phyloP scores from a whole-genome alignment of 2,113 vertebrate species.

The Oceanites oceanicus region DNA sequence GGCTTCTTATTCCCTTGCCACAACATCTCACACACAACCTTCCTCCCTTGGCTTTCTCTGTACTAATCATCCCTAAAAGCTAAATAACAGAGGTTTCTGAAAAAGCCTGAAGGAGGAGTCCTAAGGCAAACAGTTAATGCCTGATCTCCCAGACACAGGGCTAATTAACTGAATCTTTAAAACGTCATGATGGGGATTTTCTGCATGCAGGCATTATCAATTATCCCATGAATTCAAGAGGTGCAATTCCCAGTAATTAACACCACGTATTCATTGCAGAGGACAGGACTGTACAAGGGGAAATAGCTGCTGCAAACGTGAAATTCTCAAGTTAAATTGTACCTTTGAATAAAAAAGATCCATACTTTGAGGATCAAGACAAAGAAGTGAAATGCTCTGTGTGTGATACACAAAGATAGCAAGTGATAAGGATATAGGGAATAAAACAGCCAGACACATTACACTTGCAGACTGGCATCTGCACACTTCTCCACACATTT shows the following conservation, averaged over 20 bases:
- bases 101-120: slow-evolving; percentile 40
- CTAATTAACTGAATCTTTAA: slow-evolving; percentile 66
- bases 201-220: slow-evolving; percentile 55
- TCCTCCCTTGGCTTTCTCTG: slow-evolving; percentile 17
- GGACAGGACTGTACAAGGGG: not conserved
- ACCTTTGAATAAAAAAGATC: not conserved
- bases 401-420: not conserved
- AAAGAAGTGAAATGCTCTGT: not conserved
- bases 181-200: slow-evolving; percentile 51
- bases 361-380: not conserved
- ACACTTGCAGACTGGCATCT: not conserved
- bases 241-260: slow-evolving; percentile 10
- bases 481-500: not conserved
- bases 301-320: not conserved
- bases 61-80: slow-evolving; percentile 60
- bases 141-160: slow-evolving; percentile 14
- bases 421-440: not conserved
- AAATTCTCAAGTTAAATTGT: slow-evolving; percentile 16
- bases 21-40: not conserved
- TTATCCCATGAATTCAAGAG: slow-evolving; percentile 44
- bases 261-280: not conserved
- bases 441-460: not conserved
- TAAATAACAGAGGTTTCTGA: slow-evolving; percentile 42
- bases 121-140: slow-evolving; percentile 37
- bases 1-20: slow-evolving; percentile 31